These are phyloP conservation scores for Zoanthus sansibaricus DNA, from an alignment of 92 coral and sea anemone species.

Conservation along the genomic window DNA sequence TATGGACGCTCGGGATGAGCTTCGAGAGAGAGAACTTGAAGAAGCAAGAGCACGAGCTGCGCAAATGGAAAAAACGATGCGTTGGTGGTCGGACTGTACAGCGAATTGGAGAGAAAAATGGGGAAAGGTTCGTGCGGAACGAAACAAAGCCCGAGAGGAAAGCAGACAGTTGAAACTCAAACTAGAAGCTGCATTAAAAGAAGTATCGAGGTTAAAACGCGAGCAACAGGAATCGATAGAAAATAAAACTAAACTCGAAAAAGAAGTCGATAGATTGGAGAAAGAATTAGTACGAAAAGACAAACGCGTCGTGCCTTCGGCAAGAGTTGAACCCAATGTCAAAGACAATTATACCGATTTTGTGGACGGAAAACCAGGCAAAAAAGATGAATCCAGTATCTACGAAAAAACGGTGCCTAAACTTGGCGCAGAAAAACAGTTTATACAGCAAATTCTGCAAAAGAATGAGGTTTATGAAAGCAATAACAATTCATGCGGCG, in stretches of 20 bases:
- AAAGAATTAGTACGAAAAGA: conserved; percentile 82
- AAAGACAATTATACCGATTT: conserved; percentile 61
- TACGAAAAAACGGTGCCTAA: conserved; percentile 78
- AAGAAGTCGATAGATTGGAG: conserved; percentile 89
- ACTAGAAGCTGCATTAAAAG: conserved; percentile 84
- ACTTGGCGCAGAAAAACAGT: conserved; percentile 79
- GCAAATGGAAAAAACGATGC: conserved; percentile 99
- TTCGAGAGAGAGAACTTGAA: conserved; percentile 87
- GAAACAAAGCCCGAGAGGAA: conserved; percentile 97
- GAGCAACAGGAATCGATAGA: conserved; percentile 83
- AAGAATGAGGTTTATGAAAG: conserved; percentile 79
- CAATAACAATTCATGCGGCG: conserved; percentile 28
- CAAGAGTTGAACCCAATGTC: conserved; percentile 87
- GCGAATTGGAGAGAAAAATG: conserved; percentile 99
- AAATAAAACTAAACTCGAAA: conserved; percentile 71
- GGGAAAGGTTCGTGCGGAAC: conserved; percentile 96
- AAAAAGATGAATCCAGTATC: conserved; percentile 56
- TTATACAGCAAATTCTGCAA: conserved; percentile 81
- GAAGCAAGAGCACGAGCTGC: conserved; percentile 97
- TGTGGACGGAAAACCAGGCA: conserved; percentile 47
- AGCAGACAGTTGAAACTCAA: conserved; percentile 82
- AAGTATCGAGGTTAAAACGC: conserved; percentile 80
- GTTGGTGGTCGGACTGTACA: conserved; percentile 99
- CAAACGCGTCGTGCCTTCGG: conserved; percentile 83
- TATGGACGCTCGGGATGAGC: conserved; percentile 81